Evolutionary conservation across 2,113 vertebrate genomes (phyloP).

Genomic region (Himantopus leucocephalus): DNA sequence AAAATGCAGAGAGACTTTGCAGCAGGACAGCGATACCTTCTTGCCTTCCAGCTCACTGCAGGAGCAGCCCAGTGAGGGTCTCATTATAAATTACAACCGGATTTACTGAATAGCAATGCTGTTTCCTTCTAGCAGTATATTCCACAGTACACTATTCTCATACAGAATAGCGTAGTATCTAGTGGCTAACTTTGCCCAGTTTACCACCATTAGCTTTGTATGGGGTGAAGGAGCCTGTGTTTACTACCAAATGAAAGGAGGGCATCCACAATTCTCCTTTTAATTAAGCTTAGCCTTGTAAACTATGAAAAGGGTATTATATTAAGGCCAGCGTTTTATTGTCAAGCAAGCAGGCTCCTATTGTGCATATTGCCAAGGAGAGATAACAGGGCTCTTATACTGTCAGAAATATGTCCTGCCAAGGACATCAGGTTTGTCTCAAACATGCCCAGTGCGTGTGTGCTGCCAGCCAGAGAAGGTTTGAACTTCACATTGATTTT

Average conservation of each 20-base stretch:
- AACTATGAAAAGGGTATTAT: slow-evolving; percentile 32
- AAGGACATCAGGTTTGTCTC: slow-evolving; percentile 47
- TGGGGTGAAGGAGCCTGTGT: slow-evolving; percentile 33
- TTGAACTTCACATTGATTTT: slow-evolving; percentile 30
- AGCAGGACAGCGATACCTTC: neutral
- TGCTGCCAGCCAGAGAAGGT: slow-evolving; percentile 32
- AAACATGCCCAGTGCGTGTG: neutral
- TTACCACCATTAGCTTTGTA: slow-evolving; percentile 25
- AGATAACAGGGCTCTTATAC: slow-evolving; percentile 47
- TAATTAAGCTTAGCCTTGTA: slow-evolving; percentile 44
- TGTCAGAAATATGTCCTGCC: slow-evolving; percentile 45
- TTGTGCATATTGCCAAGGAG: slow-evolving; percentile 47
- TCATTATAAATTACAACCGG: neutral
- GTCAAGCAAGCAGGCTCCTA: slow-evolving; percentile 6
- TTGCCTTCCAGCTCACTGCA: neutral
- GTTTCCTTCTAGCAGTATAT: slow-evolving; percentile 7
- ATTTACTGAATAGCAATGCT: neutral
- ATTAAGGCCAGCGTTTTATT: slow-evolving; percentile 32
- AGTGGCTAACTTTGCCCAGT: neutral
- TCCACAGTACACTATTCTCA: neutral
- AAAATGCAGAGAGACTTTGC: neutral
- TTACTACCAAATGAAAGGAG: slow-evolving; percentile 47
- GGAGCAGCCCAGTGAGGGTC: neutral
- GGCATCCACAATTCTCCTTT: slow-evolving; percentile 50
- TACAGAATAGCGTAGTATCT: neutral